Evolutionary conservation across 2,113 vertebrate species (phyloP).

Genomic region (Misgurnus mizolepis): DNA sequence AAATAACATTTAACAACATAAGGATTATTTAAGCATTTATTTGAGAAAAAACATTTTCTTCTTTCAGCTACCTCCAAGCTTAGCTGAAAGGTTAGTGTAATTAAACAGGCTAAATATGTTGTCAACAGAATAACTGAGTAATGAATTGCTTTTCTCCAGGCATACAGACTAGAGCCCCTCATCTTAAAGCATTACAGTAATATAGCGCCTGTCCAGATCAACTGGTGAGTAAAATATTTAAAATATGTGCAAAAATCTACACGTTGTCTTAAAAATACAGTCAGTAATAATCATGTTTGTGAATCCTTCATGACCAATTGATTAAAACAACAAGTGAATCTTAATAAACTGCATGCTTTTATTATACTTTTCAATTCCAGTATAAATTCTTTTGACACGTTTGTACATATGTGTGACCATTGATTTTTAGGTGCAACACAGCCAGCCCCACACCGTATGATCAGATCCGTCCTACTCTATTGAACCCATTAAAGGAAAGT

Average conservation of each 20-base stretch:
- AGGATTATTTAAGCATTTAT: too few species aligned
- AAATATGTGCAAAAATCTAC: too few species aligned
- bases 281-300: too few species aligned
- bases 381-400: too few species aligned
- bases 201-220: conserved; percentile 90
- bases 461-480: conserved; percentile 84
- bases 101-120: background rate
- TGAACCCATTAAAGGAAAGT: conserved; percentile 86
- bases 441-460: conserved; percentile 85
- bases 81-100: background rate
- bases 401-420: conserved; percentile 1
- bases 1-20: too few species aligned
- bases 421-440: conserved; percentile 80
- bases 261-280: background rate
- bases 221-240: conserved; percentile 77
- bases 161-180: conserved; percentile 92
- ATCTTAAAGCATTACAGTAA: conserved; percentile 96
- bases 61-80: too few species aligned
- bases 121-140: too few species aligned
- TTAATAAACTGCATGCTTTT: too few species aligned
- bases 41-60: too few species aligned
- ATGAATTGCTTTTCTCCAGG: conserved; percentile 69
- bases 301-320: too few species aligned
- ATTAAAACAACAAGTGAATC: too few species aligned
- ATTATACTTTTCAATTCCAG: too few species aligned